phyloP scores from a whole-genome alignment of 2,888 invertebrate genomes.

The Toxonevra muliebris region DNA sequence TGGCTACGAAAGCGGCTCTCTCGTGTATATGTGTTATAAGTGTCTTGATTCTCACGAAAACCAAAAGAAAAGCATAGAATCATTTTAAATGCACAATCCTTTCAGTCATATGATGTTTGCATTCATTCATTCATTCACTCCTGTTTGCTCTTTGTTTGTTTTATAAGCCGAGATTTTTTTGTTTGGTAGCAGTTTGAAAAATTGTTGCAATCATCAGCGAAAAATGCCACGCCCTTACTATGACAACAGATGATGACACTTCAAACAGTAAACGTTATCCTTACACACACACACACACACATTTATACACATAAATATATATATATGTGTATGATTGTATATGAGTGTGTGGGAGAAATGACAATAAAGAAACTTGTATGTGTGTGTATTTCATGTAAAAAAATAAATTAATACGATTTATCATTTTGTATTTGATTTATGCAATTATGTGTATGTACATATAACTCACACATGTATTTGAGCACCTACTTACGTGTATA shows the following conservation, averaged over 20 bases:
- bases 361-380: no score
- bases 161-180: no score
- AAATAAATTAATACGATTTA: slow-evolving; percentile 61
- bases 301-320: no score
- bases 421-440: slow-evolving; percentile 60
- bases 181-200: slow-evolving; percentile 18
- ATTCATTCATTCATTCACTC: background rate
- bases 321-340: no score
- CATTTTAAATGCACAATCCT: background rate
- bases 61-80: no score
- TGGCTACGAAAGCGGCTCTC: no score
- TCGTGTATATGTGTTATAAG: no score
- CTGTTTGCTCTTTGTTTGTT: background rate
- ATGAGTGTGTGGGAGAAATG: no score
- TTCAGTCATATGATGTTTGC: background rate
- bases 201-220: slow-evolving; percentile 25
- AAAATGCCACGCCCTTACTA: slow-evolving; percentile 17
- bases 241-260: slow-evolving; percentile 23
- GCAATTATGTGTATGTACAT: slow-evolving; percentile 50
- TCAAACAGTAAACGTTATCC: background rate
- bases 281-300: no score
- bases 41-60: no score
- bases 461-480: background rate
- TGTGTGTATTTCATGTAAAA: background rate
- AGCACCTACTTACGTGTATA: background rate